Base-by-base conservation (phyloP, 2,888 invertebrate genomes). In the Rugalucina vietnamica region DNA sequence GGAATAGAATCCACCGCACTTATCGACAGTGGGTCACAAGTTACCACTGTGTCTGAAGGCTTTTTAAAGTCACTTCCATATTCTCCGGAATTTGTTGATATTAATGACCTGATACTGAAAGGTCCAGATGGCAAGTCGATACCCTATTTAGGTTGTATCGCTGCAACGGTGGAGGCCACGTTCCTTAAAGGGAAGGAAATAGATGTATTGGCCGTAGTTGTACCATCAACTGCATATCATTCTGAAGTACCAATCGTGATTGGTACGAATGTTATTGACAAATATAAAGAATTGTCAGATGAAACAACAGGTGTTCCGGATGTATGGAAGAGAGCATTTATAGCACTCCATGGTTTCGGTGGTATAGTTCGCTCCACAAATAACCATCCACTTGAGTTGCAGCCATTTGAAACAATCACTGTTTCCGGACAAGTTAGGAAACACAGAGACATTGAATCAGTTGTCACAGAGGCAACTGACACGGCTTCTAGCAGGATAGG, bases 391-490 rank as follows among this genome's bases (percentile, higher is more conserved):
- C 10, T 70, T 10, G 18, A 70, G 32, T 8, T 70, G 8, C 70
- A 70, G 70, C 70, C 70, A 32, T 34, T 70, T 12, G 34, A 70
- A 70, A 70, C 70, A 70, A 29, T 70, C 5, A 70, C 34, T 36
- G n/a, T 70, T 8, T 34, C 70, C 4, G 70, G 36, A 32, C 12
- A 10, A 34, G 36, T 70, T 5, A 29, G 70, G n/a, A 70, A 70
- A 27, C 8, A 70, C 36, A 32, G n/a, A n/a, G 70, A 34, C 29
- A 21, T 27, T 12, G 70, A 32, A 5, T 32, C 70, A n/a, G 70
- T 32, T n/a, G 70, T 70, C 8, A 70, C 70, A 12, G 36, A 70
- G n/a, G 18, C 8, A n/a, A n/a, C 70, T 8, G n/a, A 18, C 14
- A 36, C 34, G 70, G 36, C 70, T 24, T 70, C 70, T 21, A 34